Evolutionary conservation across 2,113 vertebrate genomes (phyloP).

Genomic region (Laticauda colubrina): DNA sequence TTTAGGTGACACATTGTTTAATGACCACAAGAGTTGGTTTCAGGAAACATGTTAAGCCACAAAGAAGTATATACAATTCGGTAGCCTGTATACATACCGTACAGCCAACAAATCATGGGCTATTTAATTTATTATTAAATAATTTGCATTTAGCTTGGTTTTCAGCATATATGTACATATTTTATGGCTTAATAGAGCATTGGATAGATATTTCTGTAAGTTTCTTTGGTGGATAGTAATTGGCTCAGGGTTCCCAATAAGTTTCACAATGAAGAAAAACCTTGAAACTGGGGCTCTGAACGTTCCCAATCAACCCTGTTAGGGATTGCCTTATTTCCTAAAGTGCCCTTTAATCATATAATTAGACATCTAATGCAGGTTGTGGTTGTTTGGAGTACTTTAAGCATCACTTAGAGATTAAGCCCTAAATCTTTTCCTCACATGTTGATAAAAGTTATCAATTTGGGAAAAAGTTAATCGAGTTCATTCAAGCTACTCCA

Average conservation of each 20-base stretch:
- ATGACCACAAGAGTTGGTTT: background rate
- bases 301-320: background rate
- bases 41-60: background rate
- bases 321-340: background rate
- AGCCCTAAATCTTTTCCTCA: background rate
- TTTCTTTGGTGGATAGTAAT: background rate
- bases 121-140: background rate
- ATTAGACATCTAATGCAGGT: background rate
- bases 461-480: background rate
- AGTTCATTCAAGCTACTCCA: background rate
- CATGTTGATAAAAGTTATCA: background rate
- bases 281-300: background rate
- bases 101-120: background rate
- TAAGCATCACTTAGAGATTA: background rate
- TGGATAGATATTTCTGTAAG: background rate
- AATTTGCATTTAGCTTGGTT: background rate
- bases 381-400: background rate
- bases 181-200: background rate
- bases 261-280: background rate
- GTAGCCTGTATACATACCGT: background rate
- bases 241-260: background rate
- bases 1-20: background rate
- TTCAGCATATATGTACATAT: background rate
- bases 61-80: background rate
- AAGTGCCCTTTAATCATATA: background rate